These are phyloP conservation scores for Macropus fuliginosus DNA, from an alignment of 2,797 vertebrate species.

Conservation along the genomic window DNA sequence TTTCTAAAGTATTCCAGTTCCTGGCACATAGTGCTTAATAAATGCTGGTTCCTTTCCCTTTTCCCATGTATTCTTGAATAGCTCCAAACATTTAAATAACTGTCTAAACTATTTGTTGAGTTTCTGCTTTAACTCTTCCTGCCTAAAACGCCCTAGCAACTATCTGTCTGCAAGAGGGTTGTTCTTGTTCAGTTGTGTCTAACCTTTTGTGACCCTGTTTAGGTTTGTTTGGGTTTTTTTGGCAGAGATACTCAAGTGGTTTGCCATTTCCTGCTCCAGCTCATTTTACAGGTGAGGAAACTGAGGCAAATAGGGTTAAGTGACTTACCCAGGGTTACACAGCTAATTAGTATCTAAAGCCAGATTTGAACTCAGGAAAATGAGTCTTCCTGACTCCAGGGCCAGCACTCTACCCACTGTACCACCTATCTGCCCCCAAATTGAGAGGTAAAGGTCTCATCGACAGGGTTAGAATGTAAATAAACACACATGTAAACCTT, in stretches of 20 bases:
- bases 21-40: not conserved
- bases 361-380: not conserved
- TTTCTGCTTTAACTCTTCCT: not conserved
- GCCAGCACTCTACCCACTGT: not conserved
- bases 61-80: not conserved
- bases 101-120: not conserved
- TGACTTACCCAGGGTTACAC: not conserved
- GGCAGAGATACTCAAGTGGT: not conserved
- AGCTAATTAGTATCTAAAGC: too few relatives aligned
- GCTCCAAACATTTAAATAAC: not conserved
- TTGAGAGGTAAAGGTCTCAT: not conserved
- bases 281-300: not conserved
- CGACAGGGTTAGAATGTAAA: not conserved
- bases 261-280: not conserved
- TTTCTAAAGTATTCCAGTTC: not conserved
- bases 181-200: not conserved
- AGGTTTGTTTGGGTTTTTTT: not conserved
- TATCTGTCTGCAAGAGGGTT: not conserved
- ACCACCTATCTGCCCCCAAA: not conserved
- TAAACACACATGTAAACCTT: not conserved
- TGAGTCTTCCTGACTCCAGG: too few relatives aligned
- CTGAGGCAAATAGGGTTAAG: not conserved
- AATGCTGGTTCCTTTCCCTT: not conserved
- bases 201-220: not conserved
- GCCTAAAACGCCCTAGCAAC: not conserved